Conservation (phyloP, 2,113 vertebrate species). For the Engraulis encrasicolus region DNA sequence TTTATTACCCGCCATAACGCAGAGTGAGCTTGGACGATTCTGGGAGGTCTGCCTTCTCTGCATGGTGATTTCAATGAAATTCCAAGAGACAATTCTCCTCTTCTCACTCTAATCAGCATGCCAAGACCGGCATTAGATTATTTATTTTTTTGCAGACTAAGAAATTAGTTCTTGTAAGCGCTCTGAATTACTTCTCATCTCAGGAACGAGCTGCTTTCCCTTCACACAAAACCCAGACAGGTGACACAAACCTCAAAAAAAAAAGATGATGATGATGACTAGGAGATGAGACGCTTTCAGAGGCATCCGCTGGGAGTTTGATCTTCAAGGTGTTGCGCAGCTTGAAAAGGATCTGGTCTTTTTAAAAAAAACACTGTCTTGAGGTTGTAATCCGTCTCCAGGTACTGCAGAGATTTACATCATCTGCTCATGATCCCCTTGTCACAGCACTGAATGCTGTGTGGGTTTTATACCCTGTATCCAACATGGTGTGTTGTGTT, state of each 20-base stretch:
- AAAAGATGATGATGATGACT: conserved; percentile 41
- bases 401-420: conserved; percentile 30
- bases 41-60: not conserved
- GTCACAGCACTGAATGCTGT: conserved; percentile 24
- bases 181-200: conserved; percentile 51
- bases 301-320: conserved; percentile 48
- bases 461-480: not conserved
- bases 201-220: conserved; percentile 44
- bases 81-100: not conserved
- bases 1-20: not conserved
- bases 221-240: conserved; percentile 38
- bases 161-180: conserved; percentile 55
- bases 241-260: conserved; percentile 8
- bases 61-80: not conserved
- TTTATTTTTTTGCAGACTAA: conserved; percentile 44
- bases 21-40: not conserved
- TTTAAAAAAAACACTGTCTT: conserved; percentile 19
- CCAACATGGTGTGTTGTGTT: too few species aligned
- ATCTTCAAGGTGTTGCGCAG: conserved; percentile 48
- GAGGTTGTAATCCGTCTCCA: not conserved
- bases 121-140: conserved; percentile 46
- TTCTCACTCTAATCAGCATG: not conserved
- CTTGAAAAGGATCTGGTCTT: conserved; percentile 51
- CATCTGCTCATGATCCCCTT: not conserved
- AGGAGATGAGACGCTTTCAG: conserved; percentile 42